These are phyloP conservation scores for Poecilia wingei DNA, from an alignment of 2,797 vertebrate genomes.

Conservation along the genomic window DNA sequence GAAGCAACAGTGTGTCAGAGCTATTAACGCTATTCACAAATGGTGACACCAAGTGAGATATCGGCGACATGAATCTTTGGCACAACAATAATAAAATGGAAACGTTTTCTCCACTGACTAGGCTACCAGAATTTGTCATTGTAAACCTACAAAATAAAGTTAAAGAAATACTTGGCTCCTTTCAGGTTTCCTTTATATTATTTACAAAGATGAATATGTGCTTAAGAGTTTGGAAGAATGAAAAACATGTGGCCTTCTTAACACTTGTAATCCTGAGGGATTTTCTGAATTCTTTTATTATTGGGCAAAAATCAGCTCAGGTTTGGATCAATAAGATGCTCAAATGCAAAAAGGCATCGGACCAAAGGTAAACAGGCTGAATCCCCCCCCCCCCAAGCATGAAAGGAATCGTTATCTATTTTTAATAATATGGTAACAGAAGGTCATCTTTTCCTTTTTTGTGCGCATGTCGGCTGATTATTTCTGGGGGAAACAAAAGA, in stretches of 20 bases:
- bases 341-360: not conserved
- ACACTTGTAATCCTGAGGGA: not conserved
- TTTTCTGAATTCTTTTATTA: not conserved
- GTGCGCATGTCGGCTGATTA: conserved; percentile 33
- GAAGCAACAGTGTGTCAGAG: not conserved
- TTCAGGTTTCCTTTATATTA: not conserved
- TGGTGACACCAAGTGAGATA: not conserved
- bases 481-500: conserved; percentile 49
- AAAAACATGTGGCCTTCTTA: not conserved
- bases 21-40: not conserved
- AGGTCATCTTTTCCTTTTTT: conserved; percentile 40
- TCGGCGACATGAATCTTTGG: not conserved
- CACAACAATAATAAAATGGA: not conserved
- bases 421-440: conserved; percentile 35
- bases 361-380: conserved; percentile 5
- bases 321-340: conserved; percentile 2
- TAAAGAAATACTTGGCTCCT: not conserved
- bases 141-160: not conserved
- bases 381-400: not conserved
- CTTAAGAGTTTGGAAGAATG: not conserved
- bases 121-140: not conserved
- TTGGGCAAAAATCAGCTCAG: conserved; percentile 4
- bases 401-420: conserved; percentile 12
- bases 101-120: not conserved
- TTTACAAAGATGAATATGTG: not conserved